Percentiles rank a stretch among this genome's conserved stretches.
phyloP scores from a whole-genome alignment of 64 coral and sea anemone species.

The Orbicella faveolata region DNA sequence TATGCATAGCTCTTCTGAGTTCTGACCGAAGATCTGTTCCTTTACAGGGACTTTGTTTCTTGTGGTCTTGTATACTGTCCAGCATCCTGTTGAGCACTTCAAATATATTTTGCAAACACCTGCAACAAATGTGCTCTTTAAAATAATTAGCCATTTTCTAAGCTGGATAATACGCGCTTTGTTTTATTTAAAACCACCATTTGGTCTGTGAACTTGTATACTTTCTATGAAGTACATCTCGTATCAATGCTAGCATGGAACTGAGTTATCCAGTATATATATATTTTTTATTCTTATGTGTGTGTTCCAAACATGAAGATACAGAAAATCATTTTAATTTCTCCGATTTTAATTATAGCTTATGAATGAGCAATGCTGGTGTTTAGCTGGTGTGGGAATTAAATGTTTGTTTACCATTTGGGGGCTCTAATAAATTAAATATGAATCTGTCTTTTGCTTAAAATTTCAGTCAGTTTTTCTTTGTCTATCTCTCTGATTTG shows the following conservation, averaged over 20 bases:
- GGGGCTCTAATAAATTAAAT: background rate
- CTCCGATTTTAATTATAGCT: too few species aligned
- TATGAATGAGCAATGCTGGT: background rate
- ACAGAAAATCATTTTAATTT: too few species aligned
- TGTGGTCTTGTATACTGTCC: background rate
- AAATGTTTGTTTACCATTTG: background rate
- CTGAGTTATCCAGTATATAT: too few species aligned
- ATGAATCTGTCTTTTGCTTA: background rate
- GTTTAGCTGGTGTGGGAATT: background rate
- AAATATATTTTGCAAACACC: background rate
- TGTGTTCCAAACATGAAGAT: too few species aligned
- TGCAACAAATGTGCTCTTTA: background rate
- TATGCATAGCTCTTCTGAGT: background rate
- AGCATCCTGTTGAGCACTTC: background rate
- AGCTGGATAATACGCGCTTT: background rate
- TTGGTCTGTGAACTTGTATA: background rate
- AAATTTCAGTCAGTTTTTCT: too few species aligned
- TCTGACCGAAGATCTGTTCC: background rate
- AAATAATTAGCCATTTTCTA: constrained; percentile 4
- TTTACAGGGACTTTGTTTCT: background rate
- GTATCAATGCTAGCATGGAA: too few species aligned
- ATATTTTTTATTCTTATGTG: too few species aligned
- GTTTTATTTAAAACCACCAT: background rate
- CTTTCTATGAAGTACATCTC: too few species aligned
- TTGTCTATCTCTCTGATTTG: too few species aligned